Evolutionary conservation across 2,888 invertebrate genomes (phyloP).

Genomic region (Zaprionus obscuricornis): DNA sequence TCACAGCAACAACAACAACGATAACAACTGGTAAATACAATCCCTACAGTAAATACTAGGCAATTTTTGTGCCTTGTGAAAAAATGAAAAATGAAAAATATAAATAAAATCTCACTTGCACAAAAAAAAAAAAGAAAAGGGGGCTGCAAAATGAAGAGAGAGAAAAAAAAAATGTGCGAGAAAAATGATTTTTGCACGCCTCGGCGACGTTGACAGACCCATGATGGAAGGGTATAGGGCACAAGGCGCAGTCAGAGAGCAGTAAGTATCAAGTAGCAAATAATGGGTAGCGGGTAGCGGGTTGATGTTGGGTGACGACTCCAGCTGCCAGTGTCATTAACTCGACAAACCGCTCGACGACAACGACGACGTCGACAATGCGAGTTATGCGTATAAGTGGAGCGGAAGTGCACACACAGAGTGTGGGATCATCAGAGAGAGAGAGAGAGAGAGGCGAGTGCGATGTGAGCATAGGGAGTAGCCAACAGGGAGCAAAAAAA

Average conservation of each 20-base stretch:
- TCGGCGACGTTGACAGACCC: slow-evolving; percentile 59
- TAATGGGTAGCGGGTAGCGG: background rate
- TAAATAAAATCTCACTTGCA: background rate
- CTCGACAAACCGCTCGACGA: slow-evolving; percentile 69
- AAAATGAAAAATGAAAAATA: slow-evolving; percentile 47
- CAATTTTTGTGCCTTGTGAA: slow-evolving; percentile 52
- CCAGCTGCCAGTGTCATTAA: slow-evolving; percentile 74
- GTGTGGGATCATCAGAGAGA: background rate
- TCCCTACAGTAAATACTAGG: slow-evolving; percentile 49
- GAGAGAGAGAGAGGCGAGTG: background rate
- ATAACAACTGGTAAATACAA: slow-evolving; percentile 3
- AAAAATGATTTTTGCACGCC: slow-evolving; percentile 77
- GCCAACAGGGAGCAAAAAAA: slow-evolving; percentile 1
- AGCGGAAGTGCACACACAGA: slow-evolving; percentile 64
- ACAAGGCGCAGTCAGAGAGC: background rate
- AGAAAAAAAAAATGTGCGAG: slow-evolving; percentile 60
- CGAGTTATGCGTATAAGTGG: slow-evolving; percentile 71
- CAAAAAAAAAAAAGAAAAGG: background rate
- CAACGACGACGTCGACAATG: slow-evolving; percentile 32
- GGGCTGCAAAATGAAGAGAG: too few relatives aligned
- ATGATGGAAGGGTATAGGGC: slow-evolving; percentile 3
- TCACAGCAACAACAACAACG: slow-evolving; percentile 7
- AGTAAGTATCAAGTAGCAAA: background rate
- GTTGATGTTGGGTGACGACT: slow-evolving; percentile 21
- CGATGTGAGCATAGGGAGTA: background rate